Base-by-base conservation (phyloP, 2,888 invertebrate genomes). In the Cacoxenus indagator region DNA sequence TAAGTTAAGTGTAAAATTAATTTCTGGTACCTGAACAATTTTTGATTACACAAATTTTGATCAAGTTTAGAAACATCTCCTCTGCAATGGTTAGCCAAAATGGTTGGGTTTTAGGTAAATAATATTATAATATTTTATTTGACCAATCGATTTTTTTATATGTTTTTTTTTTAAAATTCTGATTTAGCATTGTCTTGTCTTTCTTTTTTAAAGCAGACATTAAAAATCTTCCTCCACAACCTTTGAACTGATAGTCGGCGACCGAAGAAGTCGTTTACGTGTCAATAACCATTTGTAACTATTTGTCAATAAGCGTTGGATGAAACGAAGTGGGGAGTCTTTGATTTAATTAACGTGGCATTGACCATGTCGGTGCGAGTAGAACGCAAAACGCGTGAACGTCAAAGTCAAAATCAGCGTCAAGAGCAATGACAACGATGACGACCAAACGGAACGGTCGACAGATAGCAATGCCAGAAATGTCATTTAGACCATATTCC, bases 301-400 rank as follows among this genome's bases (percentile, higher is more conserved):
- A 84, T 84, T 84, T 84, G 84, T 84, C 84, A 84, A 71, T 43
- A n/a, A n/a, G 46, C 37, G 27, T 27, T 37, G 24, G 31, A 46
- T 65, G 17, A 57, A 61, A 43, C 59, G n/a, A 67, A 71, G 69
- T 22, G 67, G 70, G 66, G 46, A 68, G 73, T 73, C 78, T 79
- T 75, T 84, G 83, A 85, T 84, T 84, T 84, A 84, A 84, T 84
- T 85, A 85, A 84, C 83, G 81, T 83, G 82, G 77, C 80, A 78
- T 82, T 84, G 82, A 75, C 84, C 84, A 84, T 84, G 76, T 85
- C 76, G 76, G 78, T 78, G 78, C 37, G 45, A 29, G 65, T 14
- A 37, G 24, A 65, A 65, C 27, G 65, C 65, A 65, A 65, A 46
- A 55, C 55, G 26, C 55, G 55, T 26, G 26, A 31, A 59, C 22